Evolutionary conservation across 2,113 vertebrate species (phyloP).

Genomic region (Cyphomyrus plagiostoma): DNA sequence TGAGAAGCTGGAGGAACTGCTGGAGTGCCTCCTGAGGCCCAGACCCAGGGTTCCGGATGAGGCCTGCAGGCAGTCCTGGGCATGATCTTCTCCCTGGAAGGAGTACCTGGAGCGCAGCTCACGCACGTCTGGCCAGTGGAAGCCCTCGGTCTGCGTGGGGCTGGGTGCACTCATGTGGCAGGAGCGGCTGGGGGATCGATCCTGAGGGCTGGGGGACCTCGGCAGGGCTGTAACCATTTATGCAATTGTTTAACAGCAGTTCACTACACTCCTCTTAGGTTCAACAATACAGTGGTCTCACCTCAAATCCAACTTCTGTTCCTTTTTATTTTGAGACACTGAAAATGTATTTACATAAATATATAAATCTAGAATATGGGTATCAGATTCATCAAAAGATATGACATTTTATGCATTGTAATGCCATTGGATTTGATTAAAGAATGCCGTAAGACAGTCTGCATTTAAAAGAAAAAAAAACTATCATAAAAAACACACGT

Average conservation of each 20-base stretch:
- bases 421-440: neutral
- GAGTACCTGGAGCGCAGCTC: constrained; percentile 72
- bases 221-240: neutral
- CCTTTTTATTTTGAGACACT: neutral
- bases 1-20: constrained; percentile 34
- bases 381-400: neutral
- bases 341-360: neutral
- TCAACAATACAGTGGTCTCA: constrained; percentile 15
- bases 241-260: constrained; percentile 19
- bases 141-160: constrained; percentile 55
- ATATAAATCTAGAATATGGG: neutral
- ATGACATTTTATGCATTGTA: neutral
- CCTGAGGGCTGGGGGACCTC: constrained; percentile 22
- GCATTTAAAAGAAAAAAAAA: neutral
- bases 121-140: constrained; percentile 78
- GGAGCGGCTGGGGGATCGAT: neutral
- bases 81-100: neutral
- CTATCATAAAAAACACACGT: neutral
- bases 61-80: constrained; percentile 18
- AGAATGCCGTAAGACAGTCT: neutral
- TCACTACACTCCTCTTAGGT: constrained; percentile 55
- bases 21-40: constrained; percentile 41
- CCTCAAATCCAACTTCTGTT: neutral
- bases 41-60: constrained; percentile 53
- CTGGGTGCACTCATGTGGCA: constrained; percentile 52